A percentile compares a stretch with the other conserved stretches of the same genome.
phyloP scores from a whole-genome alignment of 1,140 invertebrate genomes.

The Phthorimaea operculella region DNA sequence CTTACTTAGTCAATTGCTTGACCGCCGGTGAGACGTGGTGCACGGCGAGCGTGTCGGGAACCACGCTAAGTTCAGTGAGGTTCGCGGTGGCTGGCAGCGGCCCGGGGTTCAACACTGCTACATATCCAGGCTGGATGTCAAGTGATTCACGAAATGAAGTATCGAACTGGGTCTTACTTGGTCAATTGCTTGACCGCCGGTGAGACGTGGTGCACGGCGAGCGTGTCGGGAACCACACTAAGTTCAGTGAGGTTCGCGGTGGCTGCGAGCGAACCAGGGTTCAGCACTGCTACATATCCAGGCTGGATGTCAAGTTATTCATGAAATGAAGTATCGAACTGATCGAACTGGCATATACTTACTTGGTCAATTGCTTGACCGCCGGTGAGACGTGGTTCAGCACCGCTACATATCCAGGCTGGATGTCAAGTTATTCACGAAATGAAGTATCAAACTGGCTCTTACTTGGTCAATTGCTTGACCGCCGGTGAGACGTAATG shows the following conservation, averaged over 20 bases:
- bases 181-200: conserved; percentile 11
- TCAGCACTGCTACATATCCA: too few species aligned
- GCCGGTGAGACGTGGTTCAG: too few species aligned
- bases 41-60: conserved; percentile 29
- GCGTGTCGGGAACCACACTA: conserved; percentile 20
- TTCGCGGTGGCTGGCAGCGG: too few species aligned
- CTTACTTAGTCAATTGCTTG: conserved; percentile 25
- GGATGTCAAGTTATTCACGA: background rate
- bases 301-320: background rate
- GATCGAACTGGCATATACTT: background rate
- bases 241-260: conserved; percentile 28
- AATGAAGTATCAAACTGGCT: too few species aligned
- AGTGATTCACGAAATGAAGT: background rate
- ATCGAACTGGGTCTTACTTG: conserved; percentile 31
- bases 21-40: conserved; percentile 25
- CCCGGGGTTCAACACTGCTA: too few species aligned
- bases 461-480: conserved; percentile 2
- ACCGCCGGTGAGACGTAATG: conserved; percentile 24
- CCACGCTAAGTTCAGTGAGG: conserved; percentile 20
- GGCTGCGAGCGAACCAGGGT: too few species aligned
- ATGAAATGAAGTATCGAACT: background rate
- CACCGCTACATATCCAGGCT: background rate
- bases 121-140: background rate
- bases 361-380: background rate
- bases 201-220: conserved; percentile 33